These are phyloP conservation scores for Limnephilus auricula DNA, from an alignment of 2,888 invertebrate genomes.

Conservation along the genomic window DNA sequence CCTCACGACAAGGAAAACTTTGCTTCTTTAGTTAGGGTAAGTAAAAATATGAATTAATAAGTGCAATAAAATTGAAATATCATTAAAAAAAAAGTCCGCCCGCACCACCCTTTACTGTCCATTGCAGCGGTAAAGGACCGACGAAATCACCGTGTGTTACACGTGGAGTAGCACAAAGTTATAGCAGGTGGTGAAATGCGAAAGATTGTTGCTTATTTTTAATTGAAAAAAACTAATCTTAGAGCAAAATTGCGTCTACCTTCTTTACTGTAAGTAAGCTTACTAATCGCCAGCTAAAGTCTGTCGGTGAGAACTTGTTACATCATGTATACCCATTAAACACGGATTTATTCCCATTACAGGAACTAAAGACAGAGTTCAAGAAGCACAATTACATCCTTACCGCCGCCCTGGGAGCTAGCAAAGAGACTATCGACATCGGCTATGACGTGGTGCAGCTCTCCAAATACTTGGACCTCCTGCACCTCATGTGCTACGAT, in stretches of 20 bases:
- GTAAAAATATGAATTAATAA: background rate
- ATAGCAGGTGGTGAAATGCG: background rate
- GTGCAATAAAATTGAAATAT: no score
- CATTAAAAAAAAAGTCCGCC: no score
- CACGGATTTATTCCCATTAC: constrained; percentile 59
- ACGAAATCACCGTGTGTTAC: no score
- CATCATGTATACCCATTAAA: background rate
- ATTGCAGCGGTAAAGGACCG: background rate
- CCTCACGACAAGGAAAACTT: constrained; percentile 88
- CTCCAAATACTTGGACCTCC: constrained; percentile 82
- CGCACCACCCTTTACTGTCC: no score
- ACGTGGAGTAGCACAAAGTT: background rate
- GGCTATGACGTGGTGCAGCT: constrained; percentile 88
- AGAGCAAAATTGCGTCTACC: background rate
- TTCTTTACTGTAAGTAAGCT: background rate
- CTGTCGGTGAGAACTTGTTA: background rate
- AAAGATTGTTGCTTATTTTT: background rate
- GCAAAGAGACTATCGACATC: constrained; percentile 84
- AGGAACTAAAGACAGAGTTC: constrained; percentile 86
- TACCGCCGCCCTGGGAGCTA: constrained; percentile 90
- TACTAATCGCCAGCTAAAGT: background rate
- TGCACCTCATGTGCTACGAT: constrained; percentile 94
- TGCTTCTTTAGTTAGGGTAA: constrained; percentile 85
- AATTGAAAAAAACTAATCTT: no score
- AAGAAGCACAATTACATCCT: constrained; percentile 82